Base-by-base conservation (phyloP, 2,888 invertebrate species). In the Ypsolopha scabrella region DNA sequence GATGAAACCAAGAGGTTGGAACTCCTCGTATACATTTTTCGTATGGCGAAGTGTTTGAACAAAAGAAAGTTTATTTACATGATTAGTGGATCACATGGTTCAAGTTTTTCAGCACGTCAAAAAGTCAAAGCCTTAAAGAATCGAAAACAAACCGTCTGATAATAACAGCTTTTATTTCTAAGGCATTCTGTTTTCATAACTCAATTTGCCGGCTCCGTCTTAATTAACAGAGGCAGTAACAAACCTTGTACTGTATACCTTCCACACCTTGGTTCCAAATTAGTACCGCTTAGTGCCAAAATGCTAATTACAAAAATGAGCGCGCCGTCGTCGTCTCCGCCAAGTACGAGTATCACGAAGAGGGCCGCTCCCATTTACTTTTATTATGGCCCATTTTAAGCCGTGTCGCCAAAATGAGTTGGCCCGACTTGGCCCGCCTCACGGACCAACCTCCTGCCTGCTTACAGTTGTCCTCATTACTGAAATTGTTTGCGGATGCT, bases 311-410 rank as follows among this genome's bases (percentile, higher is more conserved):
- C 35, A 50, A 41, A 50, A 41, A 43, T 43, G 50, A 35, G 36
- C 43, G 41, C 35, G 50, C 35, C 41, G 24, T 13, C n/a, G n/a
- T 8, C 62, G 69, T 65, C 68, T 68, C 65, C 76, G 82, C 82
- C 82, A 82, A 79, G 77, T 76, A 72, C 75, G 82, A 79, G 77
- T 76, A 72, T 76, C 81, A 77, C 74, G 77, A 75, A 75, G 72
- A 77, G 79, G 36, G 71, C 72, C 69, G 76, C 74, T 75, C 60
- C 78, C 79, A 80, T 85, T 81, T 75, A 80, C 83, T 83, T 85
- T 85, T 83, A 85, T 83, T 82, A 82, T 80, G 73, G 71, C 68
- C 71, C 77, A 75, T 82, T 83, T 82, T 76, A 79, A 76, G 80
- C 72, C 75, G 73, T 75, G 78, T 74, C 77, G 75, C 72, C 81